Evolutionary conservation across 2,113 vertebrate genomes (phyloP).

Genomic region (Centropristis striata): DNA sequence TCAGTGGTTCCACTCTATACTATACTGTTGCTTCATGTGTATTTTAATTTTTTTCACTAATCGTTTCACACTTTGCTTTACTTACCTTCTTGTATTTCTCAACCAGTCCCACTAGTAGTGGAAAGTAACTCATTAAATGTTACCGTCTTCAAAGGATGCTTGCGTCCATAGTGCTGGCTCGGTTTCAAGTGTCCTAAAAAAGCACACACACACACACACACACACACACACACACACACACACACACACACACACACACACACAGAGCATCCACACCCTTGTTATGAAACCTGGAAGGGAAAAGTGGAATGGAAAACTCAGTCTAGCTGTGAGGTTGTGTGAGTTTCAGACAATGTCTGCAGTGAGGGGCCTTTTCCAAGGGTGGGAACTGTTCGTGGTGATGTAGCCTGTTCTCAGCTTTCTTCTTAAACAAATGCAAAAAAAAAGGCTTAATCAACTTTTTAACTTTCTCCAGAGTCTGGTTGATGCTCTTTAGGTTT

Average conservation of each 20-base stretch:
- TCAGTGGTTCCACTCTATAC: background rate
- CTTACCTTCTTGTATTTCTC: constrained; percentile 13
- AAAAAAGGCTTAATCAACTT: background rate
- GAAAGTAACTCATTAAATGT: constrained; percentile 63
- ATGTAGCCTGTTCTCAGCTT: background rate
- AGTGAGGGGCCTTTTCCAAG: constrained; percentile 47
- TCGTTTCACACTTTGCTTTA: constrained; percentile 7
- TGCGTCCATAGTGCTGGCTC: constrained; percentile 20
- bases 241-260: constrained; percentile 1
- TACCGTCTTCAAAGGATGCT: constrained; percentile 21
- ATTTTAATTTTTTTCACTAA: too few species aligned
- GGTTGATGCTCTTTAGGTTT: background rate
- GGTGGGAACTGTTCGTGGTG: background rate
- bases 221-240: background rate
- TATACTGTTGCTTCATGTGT: background rate
- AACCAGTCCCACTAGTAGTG: constrained; percentile 27
- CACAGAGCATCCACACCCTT: constrained; percentile 43
- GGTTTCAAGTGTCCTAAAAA: constrained; percentile 34
- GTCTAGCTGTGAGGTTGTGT: constrained; percentile 46
- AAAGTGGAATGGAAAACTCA: constrained; percentile 53
- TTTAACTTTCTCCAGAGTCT: background rate
- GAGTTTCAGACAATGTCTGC: constrained; percentile 46
- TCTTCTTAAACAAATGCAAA: background rate
- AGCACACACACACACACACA: background rate
- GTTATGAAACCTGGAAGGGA: constrained; percentile 53